phyloP scores from a whole-genome alignment of 2,888 invertebrate genomes.

The Heteropelma amictum region DNA sequence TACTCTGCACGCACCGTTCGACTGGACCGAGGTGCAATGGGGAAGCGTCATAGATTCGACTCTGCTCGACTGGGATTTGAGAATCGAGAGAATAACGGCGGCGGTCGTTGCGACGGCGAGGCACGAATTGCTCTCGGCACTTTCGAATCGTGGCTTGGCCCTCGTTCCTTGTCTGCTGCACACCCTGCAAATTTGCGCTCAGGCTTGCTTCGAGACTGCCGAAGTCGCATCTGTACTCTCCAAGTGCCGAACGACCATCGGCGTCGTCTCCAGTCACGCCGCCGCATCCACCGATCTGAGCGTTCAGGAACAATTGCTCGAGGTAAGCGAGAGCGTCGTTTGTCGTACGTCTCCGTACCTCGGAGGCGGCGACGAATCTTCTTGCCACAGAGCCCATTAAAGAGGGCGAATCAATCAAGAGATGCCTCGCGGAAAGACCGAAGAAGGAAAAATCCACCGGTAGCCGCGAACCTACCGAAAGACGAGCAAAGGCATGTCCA shows the following conservation, averaged over 20 bases:
- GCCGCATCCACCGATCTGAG: conserved; percentile 70
- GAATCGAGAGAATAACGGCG: conserved; percentile 76
- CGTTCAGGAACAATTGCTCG: conserved; percentile 75
- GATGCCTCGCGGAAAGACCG: too few relatives aligned
- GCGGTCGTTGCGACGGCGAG: conserved; percentile 75
- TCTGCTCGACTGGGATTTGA: conserved; percentile 77
- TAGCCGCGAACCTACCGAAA: too few relatives aligned
- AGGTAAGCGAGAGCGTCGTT: too few relatives aligned
- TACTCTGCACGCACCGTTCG: conserved; percentile 76
- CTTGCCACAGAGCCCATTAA: too few relatives aligned
- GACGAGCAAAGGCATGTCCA: too few relatives aligned
- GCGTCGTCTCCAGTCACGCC: conserved; percentile 72
- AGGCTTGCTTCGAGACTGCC: conserved; percentile 75
- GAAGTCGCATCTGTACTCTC: conserved; percentile 73
- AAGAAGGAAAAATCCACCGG: too few relatives aligned
- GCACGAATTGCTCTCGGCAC: conserved; percentile 70
- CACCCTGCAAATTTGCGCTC: conserved; percentile 77
- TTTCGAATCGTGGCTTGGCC: conserved; percentile 71
- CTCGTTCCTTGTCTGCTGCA: conserved; percentile 78
- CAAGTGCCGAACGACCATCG: conserved; percentile 76
- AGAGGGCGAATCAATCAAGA: too few relatives aligned
- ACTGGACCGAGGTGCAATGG: conserved; percentile 76
- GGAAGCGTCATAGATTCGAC: conserved; percentile 72
- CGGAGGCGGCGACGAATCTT: too few relatives aligned
- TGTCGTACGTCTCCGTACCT: too few relatives aligned